Conservation (phyloP, 2,113 vertebrate genomes). For the Corydoras maculifer region DNA sequence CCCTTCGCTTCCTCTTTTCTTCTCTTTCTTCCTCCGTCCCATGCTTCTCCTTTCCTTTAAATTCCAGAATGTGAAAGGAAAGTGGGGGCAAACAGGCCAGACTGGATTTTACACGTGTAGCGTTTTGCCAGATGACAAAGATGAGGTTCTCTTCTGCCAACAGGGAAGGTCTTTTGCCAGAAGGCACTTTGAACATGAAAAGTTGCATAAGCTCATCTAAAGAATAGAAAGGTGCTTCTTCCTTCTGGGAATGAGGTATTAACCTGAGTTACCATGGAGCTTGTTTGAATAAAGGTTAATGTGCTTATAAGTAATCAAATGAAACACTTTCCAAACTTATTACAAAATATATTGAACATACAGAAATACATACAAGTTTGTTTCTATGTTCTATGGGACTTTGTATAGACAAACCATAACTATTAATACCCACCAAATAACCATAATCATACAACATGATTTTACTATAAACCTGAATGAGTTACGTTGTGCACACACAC, state of each 20-base stretch:
- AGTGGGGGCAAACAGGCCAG: conserved; percentile 40
- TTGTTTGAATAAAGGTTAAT: not conserved
- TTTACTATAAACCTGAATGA: too few species aligned
- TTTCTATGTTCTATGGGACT: too few species aligned
- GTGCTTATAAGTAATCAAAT: not conserved
- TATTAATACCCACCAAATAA: too few species aligned
- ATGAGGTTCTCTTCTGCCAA: conserved; percentile 28
- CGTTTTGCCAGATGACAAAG: conserved; percentile 21
- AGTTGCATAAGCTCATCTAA: conserved; percentile 16
- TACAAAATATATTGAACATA: not conserved
- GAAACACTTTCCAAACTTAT: not conserved
- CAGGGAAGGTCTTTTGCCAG: conserved; percentile 21
- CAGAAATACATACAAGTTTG: too few species aligned
- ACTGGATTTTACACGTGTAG: conserved; percentile 36
- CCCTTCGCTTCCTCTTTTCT: conserved; percentile 30
- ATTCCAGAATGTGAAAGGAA: conserved; percentile 41
- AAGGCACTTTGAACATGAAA: conserved; percentile 3
- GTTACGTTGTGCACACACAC: too few species aligned
- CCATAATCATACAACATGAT: too few species aligned
- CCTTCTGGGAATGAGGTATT: not conserved
- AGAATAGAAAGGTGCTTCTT: conserved; percentile 15
- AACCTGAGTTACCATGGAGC: not conserved
- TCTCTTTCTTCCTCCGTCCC: conserved; percentile 22
- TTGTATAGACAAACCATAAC: too few species aligned
- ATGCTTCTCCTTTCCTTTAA: conserved; percentile 39